Evolutionary conservation across 2,888 invertebrate genomes (phyloP), one percentile per base, ranked within the genome.

Genomic region (Tiliacea citrago): DNA sequence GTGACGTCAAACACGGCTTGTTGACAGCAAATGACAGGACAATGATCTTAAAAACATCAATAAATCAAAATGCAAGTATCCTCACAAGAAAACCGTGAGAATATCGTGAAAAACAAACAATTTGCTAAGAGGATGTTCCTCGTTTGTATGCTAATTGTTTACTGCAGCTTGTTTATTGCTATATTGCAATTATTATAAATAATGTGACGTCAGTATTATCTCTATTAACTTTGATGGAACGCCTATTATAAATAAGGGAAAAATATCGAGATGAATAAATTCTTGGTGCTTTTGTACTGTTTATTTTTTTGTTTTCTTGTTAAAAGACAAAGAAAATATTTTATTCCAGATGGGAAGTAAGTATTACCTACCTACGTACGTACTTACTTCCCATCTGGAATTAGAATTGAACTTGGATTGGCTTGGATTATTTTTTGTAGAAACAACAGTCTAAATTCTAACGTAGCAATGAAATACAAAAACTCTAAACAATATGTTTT

Each of bases 121-220:
- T 84, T 81, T 63, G 49, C 66, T 60, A 39, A 74, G 62, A 83
- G 58, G 75, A 81, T 83, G 66, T 68, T 68, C 68, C 67, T 69
- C 66, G 45, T 75, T 51, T 49, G n/a, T 63, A 81, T 84, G 81
- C 35, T 70, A 81, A 81, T 81, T 81, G 51, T 57, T 75, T 65
- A 60, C 51, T 42, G 55, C 24, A 18, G 9, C 39, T 45, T 84
- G 65, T 71, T 69, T 79, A 73, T 73, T 63, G 24, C 57, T 12
- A 51, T 60, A 77, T 24, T 42, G 55, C 55, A 81, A 60, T 60
- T 68, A 72, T 66, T 66, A 84, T 60, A 24, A 68, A 60, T 67
- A 57, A 57, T 49, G n/a, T 67, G 66, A 81, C 68, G 74, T 74
- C 75, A 80, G n/a, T 60, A n/a, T 65, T 68, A 78, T 53, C 24